These are phyloP conservation scores for Gonioctena quinquepunctata DNA, from an alignment of 1,140 invertebrate genomes.

Conservation along the genomic window DNA sequence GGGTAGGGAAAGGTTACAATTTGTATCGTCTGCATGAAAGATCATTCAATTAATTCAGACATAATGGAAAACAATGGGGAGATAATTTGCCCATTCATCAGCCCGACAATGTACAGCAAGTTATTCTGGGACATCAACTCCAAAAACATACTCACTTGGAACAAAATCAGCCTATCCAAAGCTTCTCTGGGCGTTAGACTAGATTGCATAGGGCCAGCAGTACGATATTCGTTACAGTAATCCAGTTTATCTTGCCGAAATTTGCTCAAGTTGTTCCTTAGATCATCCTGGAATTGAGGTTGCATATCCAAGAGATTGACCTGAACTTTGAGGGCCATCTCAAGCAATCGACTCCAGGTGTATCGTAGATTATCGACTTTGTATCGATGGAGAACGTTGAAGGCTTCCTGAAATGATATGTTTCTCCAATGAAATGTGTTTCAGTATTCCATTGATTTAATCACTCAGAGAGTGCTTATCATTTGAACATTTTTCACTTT, in stretches of 20 bases:
- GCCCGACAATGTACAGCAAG: too few relatives aligned
- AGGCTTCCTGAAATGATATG: constrained; percentile 87
- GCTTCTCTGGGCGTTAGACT: constrained; percentile 89
- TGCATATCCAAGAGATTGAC: constrained; percentile 83
- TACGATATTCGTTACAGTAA: constrained; percentile 84
- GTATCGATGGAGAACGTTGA: constrained; percentile 86
- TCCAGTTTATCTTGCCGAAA: constrained; percentile 83
- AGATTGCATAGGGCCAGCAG: constrained; percentile 90
- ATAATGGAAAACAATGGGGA: too few relatives aligned
- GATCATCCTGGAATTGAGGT: constrained; percentile 83
- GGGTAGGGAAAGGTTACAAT: too few relatives aligned
- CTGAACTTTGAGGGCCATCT: constrained; percentile 77
- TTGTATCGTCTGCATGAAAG: too few relatives aligned
- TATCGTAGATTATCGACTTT: constrained; percentile 90
- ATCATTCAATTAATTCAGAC: too few relatives aligned
- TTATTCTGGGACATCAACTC: too few relatives aligned
- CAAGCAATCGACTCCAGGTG: constrained; percentile 82
- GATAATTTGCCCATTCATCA: too few relatives aligned
- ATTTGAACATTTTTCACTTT: too few relatives aligned
- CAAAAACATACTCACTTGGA: constrained; percentile 82
- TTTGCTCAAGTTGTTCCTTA: constrained; percentile 80
- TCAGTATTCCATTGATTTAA: too few relatives aligned
- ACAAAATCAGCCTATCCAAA: constrained; percentile 86
- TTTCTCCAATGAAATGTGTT: too few relatives aligned
- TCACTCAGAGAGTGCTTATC: too few relatives aligned